These are phyloP conservation scores for Liparis tanakae DNA, from an alignment of 2,797 vertebrate genomes.

Conservation along the genomic window DNA sequence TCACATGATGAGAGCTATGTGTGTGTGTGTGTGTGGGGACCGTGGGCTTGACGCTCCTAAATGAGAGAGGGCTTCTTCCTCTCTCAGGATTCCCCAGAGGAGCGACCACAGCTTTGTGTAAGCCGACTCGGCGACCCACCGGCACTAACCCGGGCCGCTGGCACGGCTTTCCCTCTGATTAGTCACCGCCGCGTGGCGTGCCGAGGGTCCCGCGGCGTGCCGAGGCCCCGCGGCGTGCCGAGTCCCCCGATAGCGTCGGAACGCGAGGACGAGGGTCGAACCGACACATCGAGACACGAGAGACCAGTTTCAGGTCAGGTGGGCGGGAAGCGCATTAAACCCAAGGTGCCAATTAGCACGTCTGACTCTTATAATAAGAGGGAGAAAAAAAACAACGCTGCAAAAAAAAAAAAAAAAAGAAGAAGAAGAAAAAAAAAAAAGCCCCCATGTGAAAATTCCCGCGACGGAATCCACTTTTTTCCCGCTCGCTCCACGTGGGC, in stretches of 20 bases:
- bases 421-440: conserved; percentile 11
- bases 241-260: conserved; percentile 2
- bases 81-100: conserved; percentile 56
- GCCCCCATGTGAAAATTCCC: conserved; percentile 72
- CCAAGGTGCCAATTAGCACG: conserved; percentile 54
- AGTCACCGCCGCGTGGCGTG: background rate
- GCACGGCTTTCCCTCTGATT: background rate
- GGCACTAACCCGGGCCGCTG: background rate
- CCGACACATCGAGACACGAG: conserved; percentile 42
- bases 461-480: conserved; percentile 32
- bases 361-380: conserved; percentile 47
- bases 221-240: background rate
- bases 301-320: conserved; percentile 49
- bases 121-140: conserved; percentile 61
- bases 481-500: conserved; percentile 25
- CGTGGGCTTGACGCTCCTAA: conserved; percentile 27
- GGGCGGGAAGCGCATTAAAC: conserved; percentile 47
- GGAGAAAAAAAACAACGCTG: conserved; percentile 44
- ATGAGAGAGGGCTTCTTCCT: conserved; percentile 39
- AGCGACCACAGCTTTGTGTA: conserved; percentile 47
- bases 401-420: conserved; percentile 47
- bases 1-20: conserved; percentile 58
- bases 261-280: background rate
- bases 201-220: no score
- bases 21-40: conserved; percentile 40